Base-by-base conservation (phyloP, 2,888 invertebrate genomes). In the Cenopis cana region DNA sequence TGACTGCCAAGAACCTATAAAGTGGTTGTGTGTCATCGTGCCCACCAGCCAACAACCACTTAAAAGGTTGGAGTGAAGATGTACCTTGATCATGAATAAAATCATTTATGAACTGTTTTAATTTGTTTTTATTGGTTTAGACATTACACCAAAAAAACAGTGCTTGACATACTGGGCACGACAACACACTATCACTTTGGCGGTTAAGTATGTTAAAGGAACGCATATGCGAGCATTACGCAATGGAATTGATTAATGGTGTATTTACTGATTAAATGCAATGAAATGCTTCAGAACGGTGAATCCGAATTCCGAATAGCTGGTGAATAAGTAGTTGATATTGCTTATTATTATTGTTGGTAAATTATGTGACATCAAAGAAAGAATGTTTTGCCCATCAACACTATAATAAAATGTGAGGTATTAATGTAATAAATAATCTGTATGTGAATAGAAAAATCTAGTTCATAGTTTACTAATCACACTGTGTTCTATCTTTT, bases 401-500 rank as follows among this genome's bases (percentile, higher is more conserved):
- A 24, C 18, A 36, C 33, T 33, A n/a, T n/a, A 5, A 0, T 57
- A 12, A 12, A 57, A 38, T 38, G 41, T 14, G 12, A 46, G 41
- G 17, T n/a, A 20, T 24, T 4, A 17, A 49, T n/a, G 14, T 17
- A 6, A 20, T 64, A 20, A 38, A 20, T 11, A 56, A 17, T 36
- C 20, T 38, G 12, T 11, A 17, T 54, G 54, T 68, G 59, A 61
- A 52, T 66, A 41, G 56, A 29, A 67, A 24, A 24, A 24, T 3
- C 20, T 52, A 67, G 49, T 59, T 59, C 65, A 54, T 57, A 33
- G 60, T 49, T n/a, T n/a, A n/a, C n/a, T 14, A 65, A 68, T 73
- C 41, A 59, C 20, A 54, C n/a, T 50, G 56, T 55, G 74, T 69
- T 76, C 24, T 68, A 55, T 79, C 75, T 64, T 83, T 85, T n/a